A percentile compares a stretch with the other conserved stretches of the same genome.
phyloP scores from a whole-genome alignment of 2,797 vertebrate genomes.

The Iguana delicatissima region DNA sequence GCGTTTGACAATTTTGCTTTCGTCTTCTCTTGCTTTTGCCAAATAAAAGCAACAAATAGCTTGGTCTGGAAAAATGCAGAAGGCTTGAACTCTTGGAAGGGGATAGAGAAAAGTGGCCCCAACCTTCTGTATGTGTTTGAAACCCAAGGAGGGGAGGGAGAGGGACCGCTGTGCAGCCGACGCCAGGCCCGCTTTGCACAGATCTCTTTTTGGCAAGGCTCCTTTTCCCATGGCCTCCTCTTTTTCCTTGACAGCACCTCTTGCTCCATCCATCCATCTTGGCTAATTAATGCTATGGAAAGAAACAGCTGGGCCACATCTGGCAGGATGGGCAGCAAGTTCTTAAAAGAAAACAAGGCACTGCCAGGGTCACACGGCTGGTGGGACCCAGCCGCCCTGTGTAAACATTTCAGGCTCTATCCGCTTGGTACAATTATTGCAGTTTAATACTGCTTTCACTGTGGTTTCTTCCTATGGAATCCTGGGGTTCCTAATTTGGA shows the following conservation, averaged over 20 bases:
- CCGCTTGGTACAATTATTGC: too few relatives aligned
- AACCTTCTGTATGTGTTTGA: not conserved
- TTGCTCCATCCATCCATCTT: not conserved
- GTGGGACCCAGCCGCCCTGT: not conserved
- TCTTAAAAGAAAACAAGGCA: not conserved
- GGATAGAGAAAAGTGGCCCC: not conserved
- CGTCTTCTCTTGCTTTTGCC: not conserved
- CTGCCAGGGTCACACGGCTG: not conserved
- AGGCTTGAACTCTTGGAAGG: not conserved
- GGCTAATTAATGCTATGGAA: not conserved
- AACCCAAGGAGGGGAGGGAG: not conserved
- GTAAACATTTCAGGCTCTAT: too few relatives aligned
- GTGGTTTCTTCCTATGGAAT: not conserved
- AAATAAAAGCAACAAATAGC: not conserved
- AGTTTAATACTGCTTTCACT: not conserved
- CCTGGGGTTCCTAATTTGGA: not conserved
- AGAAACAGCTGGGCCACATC: not conserved
- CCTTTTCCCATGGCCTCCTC: constrained; percentile 2
- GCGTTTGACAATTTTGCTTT: too few relatives aligned
- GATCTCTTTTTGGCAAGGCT: not conserved
- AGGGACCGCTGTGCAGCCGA: too few relatives aligned
- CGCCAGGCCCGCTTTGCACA: not conserved
- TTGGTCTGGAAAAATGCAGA: not conserved
- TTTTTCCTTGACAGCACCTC: not conserved
- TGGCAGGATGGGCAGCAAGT: not conserved